A percentile compares a stretch with the other conserved stretches of the same genome.
Evolutionary conservation across 35 echinoderm and acorn worm species (phyloP).

Genomic region (Apostichopus californicus): DNA sequence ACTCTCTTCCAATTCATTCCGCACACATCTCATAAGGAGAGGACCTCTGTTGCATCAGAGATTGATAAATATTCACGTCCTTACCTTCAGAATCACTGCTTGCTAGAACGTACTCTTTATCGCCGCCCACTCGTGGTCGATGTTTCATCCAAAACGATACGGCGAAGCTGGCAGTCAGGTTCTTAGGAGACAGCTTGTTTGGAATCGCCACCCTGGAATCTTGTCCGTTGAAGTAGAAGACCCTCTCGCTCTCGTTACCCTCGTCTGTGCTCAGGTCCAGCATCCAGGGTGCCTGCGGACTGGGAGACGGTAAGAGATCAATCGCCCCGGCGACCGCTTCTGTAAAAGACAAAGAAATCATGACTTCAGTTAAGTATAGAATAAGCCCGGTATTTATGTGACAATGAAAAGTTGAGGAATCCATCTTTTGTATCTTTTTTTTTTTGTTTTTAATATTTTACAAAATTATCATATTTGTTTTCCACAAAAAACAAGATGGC

Average conservation of each 20-base stretch:
- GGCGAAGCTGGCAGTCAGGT: slow-evolving; percentile 75
- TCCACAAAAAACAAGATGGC: too few relatives aligned
- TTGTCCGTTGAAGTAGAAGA: slow-evolving; percentile 91
- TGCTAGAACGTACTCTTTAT: slow-evolving; percentile 88
- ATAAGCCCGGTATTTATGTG: neutral
- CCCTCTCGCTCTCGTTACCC: slow-evolving; percentile 90
- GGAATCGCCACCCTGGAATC: slow-evolving; percentile 72
- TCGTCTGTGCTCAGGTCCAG: slow-evolving; percentile 80
- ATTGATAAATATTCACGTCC: neutral
- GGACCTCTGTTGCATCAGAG: neutral
- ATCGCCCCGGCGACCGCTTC: slow-evolving; percentile 74
- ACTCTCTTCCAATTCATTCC: too few relatives aligned
- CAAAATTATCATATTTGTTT: too few relatives aligned
- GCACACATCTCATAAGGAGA: too few relatives aligned
- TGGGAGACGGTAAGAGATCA: slow-evolving; percentile 89
- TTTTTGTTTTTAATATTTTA: too few relatives aligned
- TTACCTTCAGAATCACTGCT: slow-evolving; percentile 84
- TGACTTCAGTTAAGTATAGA: too few relatives aligned
- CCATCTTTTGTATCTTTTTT: too few relatives aligned
- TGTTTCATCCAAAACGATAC: slow-evolving; percentile 98
- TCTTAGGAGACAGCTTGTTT: slow-evolving; percentile 70
- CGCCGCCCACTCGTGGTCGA: slow-evolving; percentile 57
- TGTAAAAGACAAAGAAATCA: neutral
- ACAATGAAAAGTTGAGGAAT: neutral
- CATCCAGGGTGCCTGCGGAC: slow-evolving; percentile 79